Evolutionary conservation across 1,140 invertebrate genomes (phyloP), one percentile per base, ranked within the genome.

Genomic region (Lycorma delicatula): DNA sequence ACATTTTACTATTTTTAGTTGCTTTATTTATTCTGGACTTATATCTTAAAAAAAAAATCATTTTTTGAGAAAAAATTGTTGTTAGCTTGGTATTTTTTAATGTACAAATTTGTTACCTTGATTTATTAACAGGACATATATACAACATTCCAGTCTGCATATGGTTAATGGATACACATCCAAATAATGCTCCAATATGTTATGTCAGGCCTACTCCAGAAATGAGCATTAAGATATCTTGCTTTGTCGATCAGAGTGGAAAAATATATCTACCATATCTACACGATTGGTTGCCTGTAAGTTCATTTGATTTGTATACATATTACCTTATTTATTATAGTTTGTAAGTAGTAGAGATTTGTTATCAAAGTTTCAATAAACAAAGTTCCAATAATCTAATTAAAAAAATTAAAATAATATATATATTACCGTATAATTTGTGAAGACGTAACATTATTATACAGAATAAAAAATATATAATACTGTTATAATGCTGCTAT

Each of bases 131-230:
- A 89, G 89, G 86, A 56, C 82, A 77, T 51, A 80, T 74, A 16
- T 99, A 99, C 74, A 94, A 99, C 75, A 99, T 99, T 74, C 97
- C 97, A 31, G 83, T 99, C 25, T 88, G 87, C 71, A 87, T 99
- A 65, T 98, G 93, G 91, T 68, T 99, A 26, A 85, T 96, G 82
- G 93, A 99, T 68, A 97, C 92, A 25, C 92, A 99, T 80, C 97
- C 97, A 1, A 84, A 91, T 68, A 90, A 96, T 75, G 90, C 94
- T 18, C 97, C 97, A n/a, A 89, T 98, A 72, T 97, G 94, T 69
- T 99, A 89, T 74, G 97, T 99, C 0, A 91, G 85, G 73, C 97
- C 97, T 34, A 99, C 97, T 4, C 58, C 81, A 52, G 90, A 91
- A 60, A 99, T 99, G 97, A 81, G 84, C 53, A 95, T 99, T 58